These are phyloP conservation scores for Horisme vitalbata DNA, from an alignment of 2,888 invertebrate genomes.

Conservation along the genomic window DNA sequence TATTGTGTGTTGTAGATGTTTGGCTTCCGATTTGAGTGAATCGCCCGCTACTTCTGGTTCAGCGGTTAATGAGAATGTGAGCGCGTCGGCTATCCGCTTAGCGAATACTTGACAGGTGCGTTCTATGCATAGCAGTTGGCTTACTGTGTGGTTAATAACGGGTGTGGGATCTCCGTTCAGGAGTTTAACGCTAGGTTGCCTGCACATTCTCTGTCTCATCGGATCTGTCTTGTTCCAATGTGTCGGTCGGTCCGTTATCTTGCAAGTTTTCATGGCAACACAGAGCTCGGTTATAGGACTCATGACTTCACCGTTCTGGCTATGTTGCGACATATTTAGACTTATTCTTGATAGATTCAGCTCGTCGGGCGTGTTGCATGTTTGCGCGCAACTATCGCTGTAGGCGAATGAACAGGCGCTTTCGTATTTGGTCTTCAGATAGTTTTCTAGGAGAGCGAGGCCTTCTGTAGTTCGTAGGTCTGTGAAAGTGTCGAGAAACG, in stretches of 20 bases:
- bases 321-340: slow-evolving; percentile 46
- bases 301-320: slow-evolving; percentile 44
- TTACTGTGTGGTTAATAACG: slow-evolving; percentile 62
- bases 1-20: slow-evolving; percentile 86
- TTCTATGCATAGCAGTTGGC: slow-evolving; percentile 70
- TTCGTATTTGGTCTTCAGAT: slow-evolving; percentile 84
- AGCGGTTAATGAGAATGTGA: slow-evolving; percentile 81
- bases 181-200: slow-evolving; percentile 56
- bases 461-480: slow-evolving; percentile 90
- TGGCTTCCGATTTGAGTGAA: slow-evolving; percentile 85
- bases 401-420: slow-evolving; percentile 64
- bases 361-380: slow-evolving; percentile 53
- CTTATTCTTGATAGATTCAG: slow-evolving; percentile 62
- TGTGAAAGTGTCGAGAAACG: slow-evolving; percentile 91
- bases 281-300: slow-evolving; percentile 85
- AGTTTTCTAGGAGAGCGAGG: slow-evolving; percentile 87
- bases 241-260: slow-evolving; percentile 63
- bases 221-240: slow-evolving; percentile 67
- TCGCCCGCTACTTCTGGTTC: slow-evolving; percentile 81
- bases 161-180: slow-evolving; percentile 56
- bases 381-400: slow-evolving; percentile 60
- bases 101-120: slow-evolving; percentile 85
- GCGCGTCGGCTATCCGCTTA: slow-evolving; percentile 85
- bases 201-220: slow-evolving; percentile 55
- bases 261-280: slow-evolving; percentile 80